A percentile compares a stretch with the other conserved stretches of the same genome.
Conservation (phyloP, 2,113 vertebrate species). For the Cyanocitta stelleri region DNA sequence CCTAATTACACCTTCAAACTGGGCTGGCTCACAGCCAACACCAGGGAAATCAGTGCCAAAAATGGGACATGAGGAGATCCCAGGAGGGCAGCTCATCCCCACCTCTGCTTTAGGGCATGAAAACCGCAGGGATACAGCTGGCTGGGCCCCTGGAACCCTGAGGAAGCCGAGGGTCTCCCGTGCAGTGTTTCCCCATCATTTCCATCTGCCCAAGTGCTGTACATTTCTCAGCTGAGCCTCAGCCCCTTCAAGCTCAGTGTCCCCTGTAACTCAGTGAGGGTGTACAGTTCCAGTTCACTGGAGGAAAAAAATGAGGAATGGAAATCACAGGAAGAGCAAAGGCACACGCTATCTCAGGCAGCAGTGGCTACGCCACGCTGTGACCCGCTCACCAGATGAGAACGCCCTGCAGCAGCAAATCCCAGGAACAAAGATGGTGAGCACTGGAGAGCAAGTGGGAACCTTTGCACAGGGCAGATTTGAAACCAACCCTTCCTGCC, state of each 20-base stretch:
- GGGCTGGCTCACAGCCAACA: neutral
- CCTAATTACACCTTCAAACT: neutral
- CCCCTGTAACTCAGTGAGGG: neutral
- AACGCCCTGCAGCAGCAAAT: neutral
- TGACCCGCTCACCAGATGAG: neutral
- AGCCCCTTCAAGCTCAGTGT: neutral
- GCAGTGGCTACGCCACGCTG: neutral
- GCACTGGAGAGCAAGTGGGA: neutral
- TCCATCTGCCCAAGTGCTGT: neutral
- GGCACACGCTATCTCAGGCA: neutral
- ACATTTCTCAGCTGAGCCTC: neutral
- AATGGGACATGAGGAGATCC: neutral
- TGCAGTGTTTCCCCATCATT: neutral
- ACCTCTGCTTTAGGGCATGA: neutral
- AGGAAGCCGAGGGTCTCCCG: neutral
- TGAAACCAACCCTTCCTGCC: conserved; percentile 15
- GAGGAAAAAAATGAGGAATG: neutral
- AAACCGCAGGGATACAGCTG: neutral
- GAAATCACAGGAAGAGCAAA: neutral
- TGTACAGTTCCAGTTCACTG: neutral
- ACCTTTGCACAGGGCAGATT: neutral
- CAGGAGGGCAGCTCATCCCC: neutral
- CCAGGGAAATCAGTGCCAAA: neutral
- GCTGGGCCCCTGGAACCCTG: neutral
- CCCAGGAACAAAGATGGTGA: neutral